Evolutionary conservation across 2,113 vertebrate species (phyloP).

Genomic region (Lethenteron camtschaticum): DNA sequence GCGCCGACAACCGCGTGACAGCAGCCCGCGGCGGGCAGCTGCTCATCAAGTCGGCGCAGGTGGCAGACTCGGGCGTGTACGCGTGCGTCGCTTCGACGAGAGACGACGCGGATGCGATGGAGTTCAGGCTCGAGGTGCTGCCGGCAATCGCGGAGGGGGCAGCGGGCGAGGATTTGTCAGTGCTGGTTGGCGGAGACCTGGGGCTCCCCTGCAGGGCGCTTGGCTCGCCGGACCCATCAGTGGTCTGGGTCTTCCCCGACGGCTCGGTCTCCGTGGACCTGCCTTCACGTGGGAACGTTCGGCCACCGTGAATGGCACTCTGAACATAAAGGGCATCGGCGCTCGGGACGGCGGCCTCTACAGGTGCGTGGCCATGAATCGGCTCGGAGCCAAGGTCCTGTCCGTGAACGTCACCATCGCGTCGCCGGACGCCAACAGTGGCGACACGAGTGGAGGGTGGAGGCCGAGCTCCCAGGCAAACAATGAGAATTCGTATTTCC

Average conservation of each 20-base stretch:
- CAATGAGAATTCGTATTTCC: too few species aligned
- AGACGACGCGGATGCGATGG: slow-evolving; percentile 23
- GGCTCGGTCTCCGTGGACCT: slow-evolving; percentile 19
- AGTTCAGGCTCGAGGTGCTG: slow-evolving; percentile 35
- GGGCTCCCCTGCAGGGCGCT: slow-evolving; percentile 28
- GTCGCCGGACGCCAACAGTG: too few species aligned
- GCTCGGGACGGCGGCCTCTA: slow-evolving; percentile 42
- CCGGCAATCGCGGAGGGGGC: slow-evolving; percentile 19
- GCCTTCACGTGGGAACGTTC: slow-evolving; percentile 25
- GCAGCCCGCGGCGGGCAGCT: slow-evolving; percentile 30
- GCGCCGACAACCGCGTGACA: slow-evolving; percentile 25
- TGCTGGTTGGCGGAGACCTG: not conserved
- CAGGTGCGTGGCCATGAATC: slow-evolving; percentile 51
- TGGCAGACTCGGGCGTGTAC: slow-evolving; percentile 41
- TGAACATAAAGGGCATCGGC: slow-evolving; percentile 29
- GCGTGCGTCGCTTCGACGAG: slow-evolving; percentile 35
- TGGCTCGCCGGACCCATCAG: slow-evolving; percentile 38
- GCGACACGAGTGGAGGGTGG: too few species aligned
- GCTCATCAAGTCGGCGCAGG: slow-evolving; percentile 21
- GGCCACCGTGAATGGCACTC: slow-evolving; percentile 30
- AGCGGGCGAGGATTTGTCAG: slow-evolving; percentile 13
- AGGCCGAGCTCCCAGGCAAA: too few species aligned
- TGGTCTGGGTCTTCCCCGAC: slow-evolving; percentile 56
- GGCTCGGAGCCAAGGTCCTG: slow-evolving; percentile 34
- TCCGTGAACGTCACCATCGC: slow-evolving; percentile 25